These are phyloP conservation scores for Burhinus oedicnemus DNA, from an alignment of 2,113 vertebrate species.

Conservation along the genomic window DNA sequence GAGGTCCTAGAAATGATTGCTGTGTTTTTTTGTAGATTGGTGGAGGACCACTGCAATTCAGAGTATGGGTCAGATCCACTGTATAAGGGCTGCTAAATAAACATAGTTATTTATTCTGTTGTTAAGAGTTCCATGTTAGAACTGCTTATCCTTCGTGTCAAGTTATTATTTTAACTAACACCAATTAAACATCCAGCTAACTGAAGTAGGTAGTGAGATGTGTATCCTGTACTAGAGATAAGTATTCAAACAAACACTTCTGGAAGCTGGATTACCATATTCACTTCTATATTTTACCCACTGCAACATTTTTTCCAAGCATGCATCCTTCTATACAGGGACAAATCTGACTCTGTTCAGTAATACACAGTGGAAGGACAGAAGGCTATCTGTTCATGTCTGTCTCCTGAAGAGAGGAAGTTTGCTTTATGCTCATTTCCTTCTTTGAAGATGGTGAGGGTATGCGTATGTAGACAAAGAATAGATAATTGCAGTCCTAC, in stretches of 20 bases:
- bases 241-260: neutral
- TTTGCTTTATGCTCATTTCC: neutral
- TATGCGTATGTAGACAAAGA: neutral
- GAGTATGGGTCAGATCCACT: neutral
- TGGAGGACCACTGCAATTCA: neutral
- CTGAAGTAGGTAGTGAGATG: neutral
- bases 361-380: neutral
- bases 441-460: neutral
- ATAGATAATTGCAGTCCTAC: neutral
- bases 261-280: neutral
- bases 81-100: neutral
- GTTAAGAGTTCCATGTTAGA: neutral
- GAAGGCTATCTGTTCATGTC: neutral
- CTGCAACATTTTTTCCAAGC: neutral
- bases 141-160: neutral
- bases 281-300: neutral
- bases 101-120: neutral
- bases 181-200: neutral
- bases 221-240: neutral
- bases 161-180: neutral
- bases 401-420: neutral
- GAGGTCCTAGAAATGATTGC: neutral
- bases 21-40: neutral
- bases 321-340: neutral
- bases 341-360: neutral